Evolutionary conservation across 2,113 vertebrate genomes (phyloP), one percentile per base, ranked within the genome.

Genomic region (Copsychus sechellarum): DNA sequence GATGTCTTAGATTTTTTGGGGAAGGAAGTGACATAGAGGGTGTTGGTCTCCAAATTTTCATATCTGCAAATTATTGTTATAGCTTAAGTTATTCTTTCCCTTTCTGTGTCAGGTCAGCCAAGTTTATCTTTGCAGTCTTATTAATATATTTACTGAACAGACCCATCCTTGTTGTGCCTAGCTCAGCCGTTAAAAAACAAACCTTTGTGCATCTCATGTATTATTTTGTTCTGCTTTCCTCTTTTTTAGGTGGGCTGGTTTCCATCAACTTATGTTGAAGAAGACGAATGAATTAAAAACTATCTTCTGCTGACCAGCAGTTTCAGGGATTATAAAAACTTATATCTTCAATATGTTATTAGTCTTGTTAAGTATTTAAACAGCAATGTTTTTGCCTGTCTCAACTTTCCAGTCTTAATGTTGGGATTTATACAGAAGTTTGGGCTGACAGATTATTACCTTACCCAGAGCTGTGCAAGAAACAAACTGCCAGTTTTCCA

Each of bases 211-310:
- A 53, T 88, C 72, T 94, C 58, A 92, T 84, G 21, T 67, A 48
- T 79, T 81, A 36, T 62, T 92, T 81, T 95, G 23, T 93, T 96
- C 31, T 97, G 69, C 81, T 95, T 62, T 96, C 90, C 65, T 88
- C 65, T 50, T 65, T 93, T 90, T 40, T 86, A 99, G 99, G 98
- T 99, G 94, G 99, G 99, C 96, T 99, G 99, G 99, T 99, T 99
- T 98, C 99, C 99, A 71, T 99, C 99, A 91, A 99, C 99, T 3
- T 99, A 99, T 1, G 99, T 99, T 88, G 99, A 99, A 97, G 99
- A 99, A 93, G 98, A 99, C 38, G 99, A 99, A 95, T 99, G 98
- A 99, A 73, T 70, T 80, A 64, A 77, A 81, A 78, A 34, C 17
- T 14, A 65, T 86, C 48, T 36, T 86, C 72, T 92, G 69, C 79